phyloP scores from a whole-genome alignment of 2,888 invertebrate species.

The Ochropacha duplaris region DNA sequence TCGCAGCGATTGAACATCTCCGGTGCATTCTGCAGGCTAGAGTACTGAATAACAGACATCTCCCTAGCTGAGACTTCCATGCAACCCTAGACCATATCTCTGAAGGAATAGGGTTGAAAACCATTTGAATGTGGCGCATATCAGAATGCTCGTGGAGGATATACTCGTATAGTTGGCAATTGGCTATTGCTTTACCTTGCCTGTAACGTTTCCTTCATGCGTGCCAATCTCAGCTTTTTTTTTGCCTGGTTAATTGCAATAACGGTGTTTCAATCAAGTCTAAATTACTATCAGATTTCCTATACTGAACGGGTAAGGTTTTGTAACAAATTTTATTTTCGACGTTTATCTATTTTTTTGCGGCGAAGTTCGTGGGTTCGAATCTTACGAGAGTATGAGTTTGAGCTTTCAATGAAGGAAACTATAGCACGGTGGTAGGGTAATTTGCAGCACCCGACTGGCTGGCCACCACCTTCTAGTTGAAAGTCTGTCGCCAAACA shows the following conservation, averaged over 20 bases:
- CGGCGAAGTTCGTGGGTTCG: too few species aligned
- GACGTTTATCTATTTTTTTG: too few species aligned
- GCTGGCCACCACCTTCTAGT: too few species aligned
- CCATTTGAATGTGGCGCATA: constrained; percentile 14
- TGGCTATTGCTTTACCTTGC: not conserved
- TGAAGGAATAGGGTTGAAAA: not conserved
- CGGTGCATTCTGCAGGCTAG: constrained; percentile 49
- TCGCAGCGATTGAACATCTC: constrained; percentile 56
- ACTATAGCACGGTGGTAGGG: too few species aligned
- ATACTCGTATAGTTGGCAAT: not conserved
- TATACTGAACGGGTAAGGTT: too few species aligned
- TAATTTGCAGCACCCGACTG: too few species aligned
- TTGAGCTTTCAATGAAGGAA: too few species aligned
- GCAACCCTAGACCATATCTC: not conserved
- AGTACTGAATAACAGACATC: constrained; percentile 42
- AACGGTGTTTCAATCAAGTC: not conserved
- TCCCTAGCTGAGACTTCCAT: constrained; percentile 13
- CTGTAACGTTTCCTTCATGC: not conserved
- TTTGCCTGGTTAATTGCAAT: too few species aligned
- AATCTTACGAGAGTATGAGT: too few species aligned
- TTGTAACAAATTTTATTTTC: too few species aligned
- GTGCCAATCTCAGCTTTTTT: not conserved
- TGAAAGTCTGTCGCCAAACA: too few species aligned
- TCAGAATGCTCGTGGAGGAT: constrained; percentile 10
- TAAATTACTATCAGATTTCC: not conserved